phyloP scores from a whole-genome alignment of 2,888 invertebrate species.

The Oscheius sp. region DNA sequence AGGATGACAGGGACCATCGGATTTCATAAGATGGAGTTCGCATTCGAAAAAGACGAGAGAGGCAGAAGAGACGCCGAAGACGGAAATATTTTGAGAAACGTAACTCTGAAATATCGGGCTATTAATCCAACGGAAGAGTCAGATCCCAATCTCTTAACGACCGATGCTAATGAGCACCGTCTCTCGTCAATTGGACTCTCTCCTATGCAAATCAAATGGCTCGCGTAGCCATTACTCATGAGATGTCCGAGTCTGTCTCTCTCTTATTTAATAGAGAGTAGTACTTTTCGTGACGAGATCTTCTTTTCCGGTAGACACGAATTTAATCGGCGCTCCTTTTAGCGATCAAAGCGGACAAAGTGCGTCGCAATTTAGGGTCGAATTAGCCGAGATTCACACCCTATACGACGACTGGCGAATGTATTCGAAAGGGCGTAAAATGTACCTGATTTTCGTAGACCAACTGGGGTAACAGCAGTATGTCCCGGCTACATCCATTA shows the following conservation, averaged over 20 bases:
- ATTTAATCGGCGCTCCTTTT: slow-evolving; percentile 30
- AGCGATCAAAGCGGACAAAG: slow-evolving; percentile 22
- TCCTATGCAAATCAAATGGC: slow-evolving; percentile 26
- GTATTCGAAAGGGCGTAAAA: neutral
- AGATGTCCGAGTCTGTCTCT: neutral
- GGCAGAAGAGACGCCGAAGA: slow-evolving; percentile 60
- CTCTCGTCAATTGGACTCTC: neutral
- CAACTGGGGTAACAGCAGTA: slow-evolving; percentile 52
- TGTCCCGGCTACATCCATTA: slow-evolving; percentile 55
- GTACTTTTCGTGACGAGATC: slow-evolving; percentile 9
- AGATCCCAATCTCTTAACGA: slow-evolving; percentile 12
- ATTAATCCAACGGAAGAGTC: neutral
- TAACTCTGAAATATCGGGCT: slow-evolving; percentile 41
- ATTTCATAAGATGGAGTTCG: slow-evolving; percentile 54
- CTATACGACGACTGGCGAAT: neutral
- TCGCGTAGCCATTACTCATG: neutral
- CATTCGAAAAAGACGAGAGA: slow-evolving; percentile 61
- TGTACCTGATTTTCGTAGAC: slow-evolving; percentile 49
- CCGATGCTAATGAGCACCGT: slow-evolving; percentile 25
- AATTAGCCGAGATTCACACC: slow-evolving; percentile 29
- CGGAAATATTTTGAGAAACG: slow-evolving; percentile 49
- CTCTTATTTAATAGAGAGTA: no score
- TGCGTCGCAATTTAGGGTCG: slow-evolving; percentile 6
- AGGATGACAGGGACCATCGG: slow-evolving; percentile 3
- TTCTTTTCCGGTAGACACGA: slow-evolving; percentile 21